phyloP scores from a whole-genome alignment of 1,140 invertebrate genomes.

The Drosophila kohkoa region DNA sequence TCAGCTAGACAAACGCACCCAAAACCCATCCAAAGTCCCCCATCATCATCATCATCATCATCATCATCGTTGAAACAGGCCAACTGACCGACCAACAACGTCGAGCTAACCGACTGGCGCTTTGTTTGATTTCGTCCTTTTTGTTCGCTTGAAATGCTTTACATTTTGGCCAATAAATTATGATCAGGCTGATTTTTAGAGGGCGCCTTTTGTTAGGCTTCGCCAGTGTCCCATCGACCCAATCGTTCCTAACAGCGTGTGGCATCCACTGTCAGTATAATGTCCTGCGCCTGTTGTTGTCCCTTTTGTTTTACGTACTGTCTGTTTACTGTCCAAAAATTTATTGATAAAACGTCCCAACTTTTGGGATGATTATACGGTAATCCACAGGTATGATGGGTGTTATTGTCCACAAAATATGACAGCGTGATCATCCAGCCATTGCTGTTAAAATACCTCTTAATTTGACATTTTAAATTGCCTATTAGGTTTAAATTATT shows the following conservation, averaged over 20 bases:
- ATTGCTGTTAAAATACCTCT: neutral
- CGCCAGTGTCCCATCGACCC: neutral
- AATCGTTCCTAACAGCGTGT: conserved; percentile 20
- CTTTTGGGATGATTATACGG: conserved; percentile 9
- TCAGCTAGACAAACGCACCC: conserved; percentile 76
- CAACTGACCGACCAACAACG: conserved; percentile 19
- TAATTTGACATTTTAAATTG: neutral
- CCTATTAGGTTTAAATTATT: neutral
- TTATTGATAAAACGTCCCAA: conserved; percentile 26
- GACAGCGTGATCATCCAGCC: neutral
- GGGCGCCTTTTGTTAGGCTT: conserved; percentile 15
- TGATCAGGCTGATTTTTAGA: conserved; percentile 75
- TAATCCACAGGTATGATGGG: conserved; percentile 19
- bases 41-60: too few species aligned
- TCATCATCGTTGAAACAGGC: conserved; percentile 11
- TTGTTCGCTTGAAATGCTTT: conserved; percentile 43
- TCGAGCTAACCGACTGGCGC: conserved; percentile 4
- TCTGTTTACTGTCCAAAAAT: neutral
- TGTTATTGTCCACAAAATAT: neutral
- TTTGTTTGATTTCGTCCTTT: conserved; percentile 28
- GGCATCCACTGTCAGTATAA: conserved; percentile 35
- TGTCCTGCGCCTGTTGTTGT: conserved; percentile 17
- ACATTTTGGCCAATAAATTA: conserved; percentile 75
- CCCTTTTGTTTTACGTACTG: conserved; percentile 24
- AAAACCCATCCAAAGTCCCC: conserved; percentile 13